Evolutionary conservation across 1,140 invertebrate genomes (phyloP), one percentile per base, ranked within the genome.

Genomic region (Drosophila mauritiana): DNA sequence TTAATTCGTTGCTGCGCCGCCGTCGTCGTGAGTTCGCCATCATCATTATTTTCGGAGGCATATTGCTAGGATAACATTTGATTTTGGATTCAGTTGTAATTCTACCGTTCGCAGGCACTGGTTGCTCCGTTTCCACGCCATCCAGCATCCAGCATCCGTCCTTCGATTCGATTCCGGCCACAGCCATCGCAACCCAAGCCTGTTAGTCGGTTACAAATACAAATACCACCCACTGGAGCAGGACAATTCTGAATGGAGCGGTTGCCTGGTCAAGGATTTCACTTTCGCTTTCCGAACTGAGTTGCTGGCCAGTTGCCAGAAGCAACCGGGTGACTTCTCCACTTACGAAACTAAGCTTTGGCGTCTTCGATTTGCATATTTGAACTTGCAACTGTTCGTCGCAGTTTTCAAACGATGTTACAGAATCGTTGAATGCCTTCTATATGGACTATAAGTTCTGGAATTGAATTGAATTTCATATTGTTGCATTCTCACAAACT

Each of bases 61-160:
- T 92, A 92, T 92, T 92, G 90, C 91, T 91, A 91, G 91, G 91
- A 92, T 92, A 92, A 92, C 83, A 88, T 92, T 91, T 84, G 88
- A 92, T 91, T 92, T 91, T 78, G 79, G 81, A 86, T 91, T 92
- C 91, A 92, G 91, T 92, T 92, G 90, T 91, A 91, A 92, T 92
- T 92, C 86, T 91, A 92, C 91, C 91, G 90, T 91, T 89, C 91
- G 73, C 86, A 80, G 80, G 84, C 76, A 74, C 84, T 90, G 84
- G 85, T 80, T 89, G 90, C 82, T 90, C 70, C 76, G 88, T 92
- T 91, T 82, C 88, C 86, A 92, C 77, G 56, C 40, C 63, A 80
- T 58, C 56, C 42, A 37, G 40, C 42, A 67, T 51, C 52, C 36
- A 53, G 37, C 51, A 22, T 43, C 40, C 40, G n/a, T 42, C 42